Conservation (phyloP, 2,113 vertebrate genomes). For the Felis catus region DNA sequence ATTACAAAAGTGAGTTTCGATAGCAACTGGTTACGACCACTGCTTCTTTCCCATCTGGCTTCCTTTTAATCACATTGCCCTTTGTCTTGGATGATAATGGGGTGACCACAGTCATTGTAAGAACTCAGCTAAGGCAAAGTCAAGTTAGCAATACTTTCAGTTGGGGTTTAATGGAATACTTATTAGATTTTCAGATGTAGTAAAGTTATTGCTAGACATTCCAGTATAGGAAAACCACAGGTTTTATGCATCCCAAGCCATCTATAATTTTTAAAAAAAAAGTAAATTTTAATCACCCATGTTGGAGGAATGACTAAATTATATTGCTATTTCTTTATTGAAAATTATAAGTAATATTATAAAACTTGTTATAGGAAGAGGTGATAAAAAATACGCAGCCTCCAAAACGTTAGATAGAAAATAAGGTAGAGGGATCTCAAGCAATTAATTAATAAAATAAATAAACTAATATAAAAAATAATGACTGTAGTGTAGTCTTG, state of each 20-base stretch:
- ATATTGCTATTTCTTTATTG: background rate
- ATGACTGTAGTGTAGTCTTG: background rate
- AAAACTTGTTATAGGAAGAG: background rate
- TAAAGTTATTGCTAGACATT: background rate
- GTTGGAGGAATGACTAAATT: background rate
- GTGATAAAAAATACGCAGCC: background rate
- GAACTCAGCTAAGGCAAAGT: background rate
- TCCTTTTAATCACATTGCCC: background rate
- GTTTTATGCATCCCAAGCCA: background rate
- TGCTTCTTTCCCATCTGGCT: background rate
- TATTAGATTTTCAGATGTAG: conserved; percentile 25
- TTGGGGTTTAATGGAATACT: background rate
- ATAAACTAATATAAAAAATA: background rate
- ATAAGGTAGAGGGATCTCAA: background rate
- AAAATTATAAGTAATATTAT: background rate
- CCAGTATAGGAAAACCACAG: background rate
- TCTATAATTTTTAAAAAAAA: background rate
- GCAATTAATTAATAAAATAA: background rate
- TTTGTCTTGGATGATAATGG: background rate
- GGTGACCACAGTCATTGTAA: background rate
- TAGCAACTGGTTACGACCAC: background rate
- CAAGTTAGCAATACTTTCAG: background rate
- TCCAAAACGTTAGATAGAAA: background rate
- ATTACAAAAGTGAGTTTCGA: background rate
- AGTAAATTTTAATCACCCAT: background rate